Conservation (phyloP, 1,140 invertebrate genomes). For the Heliconius eleuchia region DNA sequence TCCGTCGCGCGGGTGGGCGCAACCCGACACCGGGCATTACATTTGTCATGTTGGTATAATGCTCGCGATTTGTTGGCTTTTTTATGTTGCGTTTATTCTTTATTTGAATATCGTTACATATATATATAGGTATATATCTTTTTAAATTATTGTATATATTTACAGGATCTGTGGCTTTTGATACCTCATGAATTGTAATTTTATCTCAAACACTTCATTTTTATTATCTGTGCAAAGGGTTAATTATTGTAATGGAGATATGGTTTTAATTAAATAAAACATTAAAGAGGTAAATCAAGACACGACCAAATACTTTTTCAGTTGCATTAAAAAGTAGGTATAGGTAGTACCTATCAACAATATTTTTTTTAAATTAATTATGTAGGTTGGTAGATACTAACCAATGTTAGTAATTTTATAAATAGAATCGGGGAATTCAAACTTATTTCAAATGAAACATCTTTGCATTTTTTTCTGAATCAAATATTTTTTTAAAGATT, state of each 20-base stretch:
- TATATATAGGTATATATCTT: background rate
- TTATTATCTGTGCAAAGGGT: background rate
- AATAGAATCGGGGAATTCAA: too few relatives aligned
- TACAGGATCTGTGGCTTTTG: constrained; percentile 18
- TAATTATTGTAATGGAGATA: too few relatives aligned
- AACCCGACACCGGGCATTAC: constrained; percentile 76
- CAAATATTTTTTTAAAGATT: background rate
- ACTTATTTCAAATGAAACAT: too few relatives aligned
- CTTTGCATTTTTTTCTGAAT: too few relatives aligned
- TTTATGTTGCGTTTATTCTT: constrained; percentile 72
- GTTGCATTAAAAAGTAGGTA: too few relatives aligned
- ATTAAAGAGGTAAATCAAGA: too few relatives aligned
- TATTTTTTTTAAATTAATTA: too few relatives aligned
- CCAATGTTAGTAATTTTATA: too few relatives aligned
- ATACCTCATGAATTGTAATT: background rate
- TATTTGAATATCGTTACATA: constrained; percentile 44
- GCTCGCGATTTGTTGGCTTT: constrained; percentile 78
- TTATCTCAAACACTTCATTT: background rate
- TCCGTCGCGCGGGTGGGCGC: constrained; percentile 77
- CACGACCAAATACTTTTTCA: too few relatives aligned
- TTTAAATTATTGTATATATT: constrained; percentile 15
- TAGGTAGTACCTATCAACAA: too few relatives aligned
- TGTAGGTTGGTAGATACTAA: too few relatives aligned
- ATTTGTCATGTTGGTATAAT: constrained; percentile 78
- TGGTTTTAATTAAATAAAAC: too few relatives aligned